A percentile compares a stretch with the other conserved stretches of the same genome.
Evolutionary conservation across 2,888 invertebrate species (phyloP).

Genomic region (Loripinus fragilis): DNA sequence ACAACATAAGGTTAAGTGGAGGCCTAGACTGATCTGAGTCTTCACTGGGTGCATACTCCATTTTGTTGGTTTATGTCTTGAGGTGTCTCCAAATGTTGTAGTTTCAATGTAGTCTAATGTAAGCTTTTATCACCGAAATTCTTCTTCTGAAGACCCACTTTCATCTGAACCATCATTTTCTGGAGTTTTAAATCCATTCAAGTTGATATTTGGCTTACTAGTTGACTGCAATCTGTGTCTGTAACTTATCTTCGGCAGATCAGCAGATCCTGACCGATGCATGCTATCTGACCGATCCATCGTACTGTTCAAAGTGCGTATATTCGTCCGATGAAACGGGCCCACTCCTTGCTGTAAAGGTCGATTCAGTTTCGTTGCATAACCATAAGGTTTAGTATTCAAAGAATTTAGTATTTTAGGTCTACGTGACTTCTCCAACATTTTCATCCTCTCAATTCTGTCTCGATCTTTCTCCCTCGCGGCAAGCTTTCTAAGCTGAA

Average conservation of each 20-base stretch:
- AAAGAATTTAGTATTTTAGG: constrained; percentile 42
- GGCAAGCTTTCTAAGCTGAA: constrained; percentile 1
- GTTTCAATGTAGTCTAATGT: no score
- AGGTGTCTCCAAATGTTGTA: no score
- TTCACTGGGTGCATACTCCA: no score
- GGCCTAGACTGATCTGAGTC: no score
- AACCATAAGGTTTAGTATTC: constrained; percentile 64
- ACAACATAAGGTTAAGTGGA: no score
- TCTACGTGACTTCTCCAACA: neutral
- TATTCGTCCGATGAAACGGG: constrained; percentile 45
- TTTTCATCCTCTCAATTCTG: constrained; percentile 8
- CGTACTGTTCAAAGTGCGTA: constrained; percentile 45
- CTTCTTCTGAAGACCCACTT: constrained; percentile 40
- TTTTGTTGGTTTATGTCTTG: no score
- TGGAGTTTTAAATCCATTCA: constrained; percentile 37
- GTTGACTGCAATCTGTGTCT: constrained; percentile 51
- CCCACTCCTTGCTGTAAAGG: constrained; percentile 43
- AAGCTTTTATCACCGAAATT: neutral
- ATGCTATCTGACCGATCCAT: constrained; percentile 32
- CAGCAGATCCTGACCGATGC: constrained; percentile 61
- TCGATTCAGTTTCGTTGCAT: constrained; percentile 26
- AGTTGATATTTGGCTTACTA: constrained; percentile 54
- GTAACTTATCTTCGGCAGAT: constrained; percentile 60
- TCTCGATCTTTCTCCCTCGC: constrained; percentile 27
- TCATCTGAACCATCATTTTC: constrained; percentile 32